Conservation (phyloP, 2,888 invertebrate species). For the Mylabris sibirica region DNA sequence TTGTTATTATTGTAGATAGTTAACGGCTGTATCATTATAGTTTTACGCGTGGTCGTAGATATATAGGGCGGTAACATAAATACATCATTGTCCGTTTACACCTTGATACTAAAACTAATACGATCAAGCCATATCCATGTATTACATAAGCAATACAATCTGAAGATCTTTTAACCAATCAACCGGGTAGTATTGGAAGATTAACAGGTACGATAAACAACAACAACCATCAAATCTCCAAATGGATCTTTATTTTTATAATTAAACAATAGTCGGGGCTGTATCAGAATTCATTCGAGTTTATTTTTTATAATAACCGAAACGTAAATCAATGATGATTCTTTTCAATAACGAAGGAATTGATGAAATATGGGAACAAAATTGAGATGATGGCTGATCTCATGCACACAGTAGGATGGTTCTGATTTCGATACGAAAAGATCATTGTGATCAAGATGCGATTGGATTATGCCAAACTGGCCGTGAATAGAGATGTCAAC, state of each 20-base stretch:
- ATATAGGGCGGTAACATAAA: constrained; percentile 41
- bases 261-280: constrained; percentile 53
- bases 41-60: constrained; percentile 43
- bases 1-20: constrained; percentile 2
- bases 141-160: constrained; percentile 33
- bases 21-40: constrained; percentile 35
- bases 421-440: neutral
- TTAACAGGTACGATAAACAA: constrained; percentile 21
- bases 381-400: constrained; percentile 10
- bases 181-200: constrained; percentile 22
- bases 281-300: constrained; percentile 12
- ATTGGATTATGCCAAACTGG: neutral
- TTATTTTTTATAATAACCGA: constrained; percentile 43
- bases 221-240: constrained; percentile 7
- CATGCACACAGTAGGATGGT: neutral
- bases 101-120: constrained; percentile 40
- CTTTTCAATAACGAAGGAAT: neutral
- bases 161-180: constrained; percentile 27
- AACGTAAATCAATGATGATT: constrained; percentile 39
- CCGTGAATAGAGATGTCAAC: constrained; percentile 1
- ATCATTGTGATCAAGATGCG: neutral
- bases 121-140: constrained; percentile 38
- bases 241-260: constrained; percentile 42
- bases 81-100: constrained; percentile 46
- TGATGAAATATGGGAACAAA: constrained; percentile 30